Conservation (phyloP, 2,113 vertebrate genomes). For the Xiphophorus hellerii region DNA sequence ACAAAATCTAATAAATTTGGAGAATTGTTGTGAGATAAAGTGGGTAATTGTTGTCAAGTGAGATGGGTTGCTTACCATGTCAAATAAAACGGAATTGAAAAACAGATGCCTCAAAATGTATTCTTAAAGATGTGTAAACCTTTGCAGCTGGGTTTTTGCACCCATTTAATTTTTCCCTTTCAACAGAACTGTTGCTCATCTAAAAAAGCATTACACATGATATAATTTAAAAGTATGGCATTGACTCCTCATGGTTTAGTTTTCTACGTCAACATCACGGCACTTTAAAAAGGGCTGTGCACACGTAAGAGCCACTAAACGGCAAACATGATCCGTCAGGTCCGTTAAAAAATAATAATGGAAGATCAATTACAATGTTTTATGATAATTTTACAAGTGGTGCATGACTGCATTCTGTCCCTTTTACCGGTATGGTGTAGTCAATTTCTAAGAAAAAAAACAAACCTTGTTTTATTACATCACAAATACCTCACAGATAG, state of each 20-base stretch:
- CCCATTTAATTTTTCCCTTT: too few species aligned
- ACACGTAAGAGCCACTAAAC: too few species aligned
- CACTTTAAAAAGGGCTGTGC: too few species aligned
- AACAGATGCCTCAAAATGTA: too few species aligned
- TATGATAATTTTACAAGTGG: not conserved
- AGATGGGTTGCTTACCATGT: not conserved
- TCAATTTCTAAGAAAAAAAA: not conserved
- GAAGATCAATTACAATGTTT: not conserved
- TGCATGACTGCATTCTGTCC: not conserved
- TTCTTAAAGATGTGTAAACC: too few species aligned
- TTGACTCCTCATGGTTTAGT: too few species aligned
- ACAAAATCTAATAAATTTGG: not conserved
- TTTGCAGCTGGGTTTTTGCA: too few species aligned
- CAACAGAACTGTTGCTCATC: too few species aligned
- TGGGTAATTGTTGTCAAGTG: not conserved
- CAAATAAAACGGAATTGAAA: not conserved
- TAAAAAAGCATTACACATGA: too few species aligned
- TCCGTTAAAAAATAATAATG: conserved; percentile 13
- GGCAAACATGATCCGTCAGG: not conserved
- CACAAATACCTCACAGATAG: not conserved
- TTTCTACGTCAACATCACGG: too few species aligned
- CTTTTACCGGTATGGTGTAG: too few species aligned
- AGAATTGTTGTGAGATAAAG: not conserved
- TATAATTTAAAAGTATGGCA: too few species aligned
- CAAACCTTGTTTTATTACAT: not conserved